Percentiles rank a stretch among this genome's conserved stretches.
These are phyloP conservation scores for Calyptomena viridis DNA, from an alignment of 2,113 vertebrate species.

Conservation along the genomic window DNA sequence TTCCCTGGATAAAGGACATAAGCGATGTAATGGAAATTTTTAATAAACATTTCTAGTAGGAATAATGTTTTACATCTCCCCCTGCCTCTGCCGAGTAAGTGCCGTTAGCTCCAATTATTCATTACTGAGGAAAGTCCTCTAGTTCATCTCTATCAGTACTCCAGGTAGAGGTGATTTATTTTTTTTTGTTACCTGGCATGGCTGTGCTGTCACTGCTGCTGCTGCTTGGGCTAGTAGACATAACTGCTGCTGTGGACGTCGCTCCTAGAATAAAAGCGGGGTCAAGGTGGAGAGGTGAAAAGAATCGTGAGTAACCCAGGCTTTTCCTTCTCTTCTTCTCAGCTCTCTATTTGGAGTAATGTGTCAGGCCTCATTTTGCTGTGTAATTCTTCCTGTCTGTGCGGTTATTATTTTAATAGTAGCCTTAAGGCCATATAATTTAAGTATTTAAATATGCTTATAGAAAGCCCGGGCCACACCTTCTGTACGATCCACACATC, in stretches of 20 bases:
- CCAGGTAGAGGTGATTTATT: constrained; percentile 55
- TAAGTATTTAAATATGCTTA: constrained; percentile 55
- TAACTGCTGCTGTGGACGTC: constrained; percentile 73
- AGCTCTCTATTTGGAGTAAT: constrained; percentile 28
- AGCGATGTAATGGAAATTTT: constrained; percentile 24
- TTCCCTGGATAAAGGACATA: constrained; percentile 34
- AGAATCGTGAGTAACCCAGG: constrained; percentile 88
- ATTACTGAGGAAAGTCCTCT: constrained; percentile 51
- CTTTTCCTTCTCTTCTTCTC: constrained; percentile 53
- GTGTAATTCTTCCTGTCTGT: background rate
- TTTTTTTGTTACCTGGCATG: constrained; percentile 75
- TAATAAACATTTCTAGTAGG: constrained; percentile 23
- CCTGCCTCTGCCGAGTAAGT: constrained; percentile 65
- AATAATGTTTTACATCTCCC: constrained; percentile 32
- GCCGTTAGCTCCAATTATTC: constrained; percentile 59
- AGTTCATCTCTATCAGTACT: constrained; percentile 55
- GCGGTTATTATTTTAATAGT: constrained; percentile 13
- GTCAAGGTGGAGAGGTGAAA: constrained; percentile 94
- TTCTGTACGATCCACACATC: constrained; percentile 36
- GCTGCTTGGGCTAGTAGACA: constrained; percentile 75
- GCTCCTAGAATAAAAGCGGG: constrained; percentile 79
- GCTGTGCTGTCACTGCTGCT: constrained; percentile 76
- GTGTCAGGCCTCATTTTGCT: background rate
- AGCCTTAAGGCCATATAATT: constrained; percentile 7
- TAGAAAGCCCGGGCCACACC: constrained; percentile 46